These are phyloP conservation scores for Gavialis gangeticus DNA, from an alignment of 2,113 vertebrate genomes.

Conservation along the genomic window DNA sequence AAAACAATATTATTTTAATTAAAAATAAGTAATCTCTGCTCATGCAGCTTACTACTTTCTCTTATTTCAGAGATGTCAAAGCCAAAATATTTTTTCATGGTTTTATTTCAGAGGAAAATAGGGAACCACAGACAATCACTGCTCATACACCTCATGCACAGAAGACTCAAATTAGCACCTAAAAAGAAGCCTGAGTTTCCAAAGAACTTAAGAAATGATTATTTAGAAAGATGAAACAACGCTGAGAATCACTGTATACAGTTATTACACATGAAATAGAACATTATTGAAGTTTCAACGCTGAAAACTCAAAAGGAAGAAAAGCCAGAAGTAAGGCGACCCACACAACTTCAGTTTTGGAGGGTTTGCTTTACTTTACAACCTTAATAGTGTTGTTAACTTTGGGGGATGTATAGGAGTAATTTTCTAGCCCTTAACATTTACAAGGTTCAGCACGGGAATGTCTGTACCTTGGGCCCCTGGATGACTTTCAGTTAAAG, in stretches of 20 bases:
- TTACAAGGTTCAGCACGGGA: too few species aligned
- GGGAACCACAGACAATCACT: accelerated
- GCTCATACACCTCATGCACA: not conserved
- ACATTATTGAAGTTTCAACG: accelerated
- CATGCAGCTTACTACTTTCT: not conserved
- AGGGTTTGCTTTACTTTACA: too few species aligned
- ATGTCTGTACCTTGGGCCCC: too few species aligned
- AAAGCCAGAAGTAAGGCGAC: accelerated
- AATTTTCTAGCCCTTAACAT: too few species aligned
- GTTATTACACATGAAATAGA: accelerated
- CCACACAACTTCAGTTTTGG: not conserved
- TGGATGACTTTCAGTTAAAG: too few species aligned
- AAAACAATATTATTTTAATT: not conserved
- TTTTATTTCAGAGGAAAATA: accelerated
- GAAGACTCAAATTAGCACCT: not conserved
- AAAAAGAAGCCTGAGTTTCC: not conserved
- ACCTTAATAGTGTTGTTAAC: too few species aligned
- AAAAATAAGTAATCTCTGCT: not conserved
- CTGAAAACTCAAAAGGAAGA: not conserved
- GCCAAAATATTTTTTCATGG: not conserved
- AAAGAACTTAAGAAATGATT: not conserved
- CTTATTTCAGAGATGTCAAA: accelerated
- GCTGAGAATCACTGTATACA: accelerated
- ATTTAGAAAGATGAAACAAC: not conserved
- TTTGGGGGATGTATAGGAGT: too few species aligned